Percentiles rank a stretch among this genome's conserved stretches.
These are phyloP conservation scores for Antennarius striatus DNA, from an alignment of 2,113 vertebrate species.

Conservation along the genomic window DNA sequence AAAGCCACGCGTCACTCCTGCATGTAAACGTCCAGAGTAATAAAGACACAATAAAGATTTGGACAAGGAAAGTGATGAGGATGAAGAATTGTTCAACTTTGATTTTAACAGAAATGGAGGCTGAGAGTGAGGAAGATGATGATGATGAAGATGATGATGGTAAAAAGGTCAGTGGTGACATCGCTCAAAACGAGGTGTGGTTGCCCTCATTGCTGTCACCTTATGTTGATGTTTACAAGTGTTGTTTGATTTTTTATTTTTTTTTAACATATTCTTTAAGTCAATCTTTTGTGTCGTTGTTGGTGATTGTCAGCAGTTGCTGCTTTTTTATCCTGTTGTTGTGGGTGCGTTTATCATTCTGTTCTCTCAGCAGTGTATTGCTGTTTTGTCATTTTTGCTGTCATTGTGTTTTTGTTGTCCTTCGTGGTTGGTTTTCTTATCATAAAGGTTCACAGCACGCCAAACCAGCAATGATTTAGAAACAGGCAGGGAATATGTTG, in stretches of 20 bases:
- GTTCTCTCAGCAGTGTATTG: constrained; percentile 5
- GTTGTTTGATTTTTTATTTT: constrained; percentile 9
- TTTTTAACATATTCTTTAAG: constrained; percentile 3
- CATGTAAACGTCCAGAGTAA: no score
- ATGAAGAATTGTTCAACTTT: constrained; percentile 53
- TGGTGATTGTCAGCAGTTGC: background rate
- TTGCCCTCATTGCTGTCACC: constrained; percentile 31
- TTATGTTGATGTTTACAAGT: background rate
- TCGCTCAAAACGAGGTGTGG: constrained; percentile 17
- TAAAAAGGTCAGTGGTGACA: constrained; percentile 95
- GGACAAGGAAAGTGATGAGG: background rate
- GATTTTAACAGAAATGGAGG: constrained; percentile 72
- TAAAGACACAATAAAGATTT: no score
- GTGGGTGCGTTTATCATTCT: background rate
- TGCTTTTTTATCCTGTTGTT: constrained; percentile 1
- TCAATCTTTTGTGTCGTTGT: constrained; percentile 3
- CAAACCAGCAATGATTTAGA: no score
- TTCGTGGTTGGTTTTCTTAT: background rate
- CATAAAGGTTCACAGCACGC: background rate
- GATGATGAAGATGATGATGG: constrained; percentile 80
- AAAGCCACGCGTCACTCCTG: background rate
- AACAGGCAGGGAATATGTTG: no score
- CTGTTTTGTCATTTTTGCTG: background rate
- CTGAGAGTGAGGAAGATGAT: constrained; percentile 77
- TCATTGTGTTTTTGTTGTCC: background rate